Percentiles rank a stretch among this genome's conserved stretches.
Conservation (phyloP, 2,888 invertebrate species). For the Trissonchulus latispiculum region DNA sequence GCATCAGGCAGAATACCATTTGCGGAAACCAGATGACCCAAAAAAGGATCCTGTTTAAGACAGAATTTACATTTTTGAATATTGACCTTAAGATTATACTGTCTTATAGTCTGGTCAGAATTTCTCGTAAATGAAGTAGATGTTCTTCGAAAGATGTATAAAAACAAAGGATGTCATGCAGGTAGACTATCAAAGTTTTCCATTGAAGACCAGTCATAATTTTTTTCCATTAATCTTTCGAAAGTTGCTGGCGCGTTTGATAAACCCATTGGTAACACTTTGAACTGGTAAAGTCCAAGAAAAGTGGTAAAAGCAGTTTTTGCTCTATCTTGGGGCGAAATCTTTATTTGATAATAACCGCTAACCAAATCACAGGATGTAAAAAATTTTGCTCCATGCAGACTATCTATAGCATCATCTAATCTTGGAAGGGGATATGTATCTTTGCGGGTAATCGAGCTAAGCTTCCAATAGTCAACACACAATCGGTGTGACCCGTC, state of each 20-base stretch:
- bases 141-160: conserved; percentile 24
- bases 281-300: neutral
- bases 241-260: conserved; percentile 14
- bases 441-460: conserved; percentile 25
- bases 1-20: conserved; percentile 22
- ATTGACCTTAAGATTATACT: conserved; percentile 25
- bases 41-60: conserved; percentile 10
- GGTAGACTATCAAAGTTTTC: neutral
- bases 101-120: conserved; percentile 23
- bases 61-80: conserved; percentile 26
- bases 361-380: neutral
- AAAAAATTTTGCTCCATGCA: neutral
- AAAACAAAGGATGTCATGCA: conserved; percentile 28
- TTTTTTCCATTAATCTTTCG: conserved; percentile 18
- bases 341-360: neutral
- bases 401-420: conserved; percentile 20
- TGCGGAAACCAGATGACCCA: conserved; percentile 25
- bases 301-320: conserved; percentile 6
- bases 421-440: conserved; percentile 24
- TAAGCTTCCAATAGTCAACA: conserved; percentile 29
- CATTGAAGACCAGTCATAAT: conserved; percentile 3
- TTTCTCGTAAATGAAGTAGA: conserved; percentile 17
- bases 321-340: neutral
- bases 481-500: conserved; percentile 29
- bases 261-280: conserved; percentile 10